Percentiles rank a stretch among this genome's conserved stretches.
These are phyloP conservation scores for Branchellion lobata DNA, from an alignment of 2,888 invertebrate genomes.

Conservation along the genomic window DNA sequence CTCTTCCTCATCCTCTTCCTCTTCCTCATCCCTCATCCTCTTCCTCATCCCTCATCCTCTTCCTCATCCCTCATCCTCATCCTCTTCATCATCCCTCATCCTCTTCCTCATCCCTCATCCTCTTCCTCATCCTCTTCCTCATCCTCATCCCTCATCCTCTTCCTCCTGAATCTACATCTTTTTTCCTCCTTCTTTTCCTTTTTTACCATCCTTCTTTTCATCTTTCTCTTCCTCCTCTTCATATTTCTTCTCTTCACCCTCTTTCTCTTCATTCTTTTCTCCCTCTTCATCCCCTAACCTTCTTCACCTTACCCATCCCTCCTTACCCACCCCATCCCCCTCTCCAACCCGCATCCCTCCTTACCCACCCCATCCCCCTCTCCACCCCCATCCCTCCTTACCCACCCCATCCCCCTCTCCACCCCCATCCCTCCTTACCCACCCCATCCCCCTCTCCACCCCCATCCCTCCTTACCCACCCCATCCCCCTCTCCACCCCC, in stretches of 20 bases:
- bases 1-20: neutral
- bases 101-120: neutral
- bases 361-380: neutral
- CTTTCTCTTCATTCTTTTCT: neutral
- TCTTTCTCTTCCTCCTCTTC: neutral
- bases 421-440: neutral
- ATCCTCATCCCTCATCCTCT: neutral
- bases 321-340: neutral
- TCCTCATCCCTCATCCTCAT: no score
- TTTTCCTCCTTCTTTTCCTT: neutral
- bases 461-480: neutral
- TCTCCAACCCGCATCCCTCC: neutral
- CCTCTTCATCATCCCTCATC: neutral
- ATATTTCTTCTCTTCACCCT: neutral
- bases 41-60: neutral
- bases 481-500: neutral
- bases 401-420: neutral
- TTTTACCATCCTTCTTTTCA: neutral
- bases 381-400: neutral
- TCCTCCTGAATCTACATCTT: neutral
- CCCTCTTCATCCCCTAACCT: neutral
- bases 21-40: neutral
- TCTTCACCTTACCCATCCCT: neutral
- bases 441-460: no score
- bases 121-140: neutral